Conservation (phyloP, 2,888 invertebrate genomes). For the Amitus sp. region DNA sequence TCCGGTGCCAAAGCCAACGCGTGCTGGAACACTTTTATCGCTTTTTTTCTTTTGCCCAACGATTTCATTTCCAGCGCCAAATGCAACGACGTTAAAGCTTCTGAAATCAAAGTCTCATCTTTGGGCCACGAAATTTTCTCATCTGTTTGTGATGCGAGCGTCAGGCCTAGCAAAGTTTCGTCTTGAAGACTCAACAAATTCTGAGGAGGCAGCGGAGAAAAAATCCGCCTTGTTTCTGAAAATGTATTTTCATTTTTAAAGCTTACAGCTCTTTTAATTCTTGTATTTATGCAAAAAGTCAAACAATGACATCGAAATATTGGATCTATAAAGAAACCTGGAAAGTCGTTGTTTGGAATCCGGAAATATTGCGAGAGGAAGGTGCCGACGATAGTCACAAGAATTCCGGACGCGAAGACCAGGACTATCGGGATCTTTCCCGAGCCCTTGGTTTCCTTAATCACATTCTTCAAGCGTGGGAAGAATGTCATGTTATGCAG, state of each 20-base stretch:
- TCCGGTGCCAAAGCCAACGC: slow-evolving; percentile 90
- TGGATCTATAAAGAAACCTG: too few species aligned
- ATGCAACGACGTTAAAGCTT: slow-evolving; percentile 86
- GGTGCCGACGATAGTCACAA: slow-evolving; percentile 52
- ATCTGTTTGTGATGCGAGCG: slow-evolving; percentile 37
- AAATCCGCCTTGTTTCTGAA: slow-evolving; percentile 35
- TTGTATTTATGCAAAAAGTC: too few species aligned
- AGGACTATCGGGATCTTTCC: slow-evolving; percentile 46
- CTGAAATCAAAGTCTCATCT: slow-evolving; percentile 68
- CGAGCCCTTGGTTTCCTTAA: slow-evolving; percentile 29
- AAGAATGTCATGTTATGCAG: slow-evolving; percentile 32
- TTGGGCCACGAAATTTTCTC: slow-evolving; percentile 38
- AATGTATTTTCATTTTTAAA: neutral
- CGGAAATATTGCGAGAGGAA: slow-evolving; percentile 52
- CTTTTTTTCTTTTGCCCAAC: slow-evolving; percentile 85
- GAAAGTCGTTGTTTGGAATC: slow-evolving; percentile 30
- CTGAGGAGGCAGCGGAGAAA: slow-evolving; percentile 53
- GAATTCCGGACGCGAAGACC: slow-evolving; percentile 52
- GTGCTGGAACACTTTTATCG: slow-evolving; percentile 87
- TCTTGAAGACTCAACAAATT: slow-evolving; percentile 51
- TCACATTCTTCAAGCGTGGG: slow-evolving; percentile 36
- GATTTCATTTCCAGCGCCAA: slow-evolving; percentile 87
- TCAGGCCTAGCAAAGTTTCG: slow-evolving; percentile 46
- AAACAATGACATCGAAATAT: neutral
- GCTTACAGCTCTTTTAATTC: too few species aligned